Base-by-base conservation (phyloP, 2,113 vertebrate species). In the Rhinolophus sinicus region DNA sequence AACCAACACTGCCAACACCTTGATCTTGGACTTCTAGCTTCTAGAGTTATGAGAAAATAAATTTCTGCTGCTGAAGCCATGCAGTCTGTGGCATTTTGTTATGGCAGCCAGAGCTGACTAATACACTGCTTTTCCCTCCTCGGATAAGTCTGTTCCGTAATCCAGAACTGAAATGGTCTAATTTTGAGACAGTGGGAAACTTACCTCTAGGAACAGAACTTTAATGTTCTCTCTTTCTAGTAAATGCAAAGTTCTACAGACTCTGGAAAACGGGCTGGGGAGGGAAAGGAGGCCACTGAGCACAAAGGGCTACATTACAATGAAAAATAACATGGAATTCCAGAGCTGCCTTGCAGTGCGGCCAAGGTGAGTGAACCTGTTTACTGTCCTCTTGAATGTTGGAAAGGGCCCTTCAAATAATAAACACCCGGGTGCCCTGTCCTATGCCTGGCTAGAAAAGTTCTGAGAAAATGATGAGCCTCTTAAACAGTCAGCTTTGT, bases 381-480 rank as follows among this genome's bases (percentile, higher is more conserved):
- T 88, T 10, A 64, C 52, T 16, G 65, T 73, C 73, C 78, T 89
- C 91, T 44, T 24, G 6, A 81, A 93, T 0, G n/a, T 40, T 7
- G 40, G 65, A 84, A 92, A 88, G 65, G n/a, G 52, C 30, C 81
- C 89, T 97, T 88, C 82, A 93, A 64, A 96, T 3, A 1, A 91
- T 6, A 94, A 95, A 93, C 94, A 26, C 0, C 19, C 72, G 64
- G 47, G 91, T 95, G 88, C 33, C 86, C 96, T 30, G 8, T 90
- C 56, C 47, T 90, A 52, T 52, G 75, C 94, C 97, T 92, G 95
- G 96, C 95, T 97, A 69, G 80, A 89, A 92, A 83, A 86, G 85
- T 69, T 96, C 76, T 95, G 94, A 95, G 96, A 98, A 98, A 98
- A 95, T 40, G 93, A 95, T 81, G 84, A 96, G 50, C 95, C 62